Evolutionary conservation across 2,113 vertebrate genomes (phyloP), one percentile per base, ranked within the genome.

Genomic region (Sebastes schlegelii): DNA sequence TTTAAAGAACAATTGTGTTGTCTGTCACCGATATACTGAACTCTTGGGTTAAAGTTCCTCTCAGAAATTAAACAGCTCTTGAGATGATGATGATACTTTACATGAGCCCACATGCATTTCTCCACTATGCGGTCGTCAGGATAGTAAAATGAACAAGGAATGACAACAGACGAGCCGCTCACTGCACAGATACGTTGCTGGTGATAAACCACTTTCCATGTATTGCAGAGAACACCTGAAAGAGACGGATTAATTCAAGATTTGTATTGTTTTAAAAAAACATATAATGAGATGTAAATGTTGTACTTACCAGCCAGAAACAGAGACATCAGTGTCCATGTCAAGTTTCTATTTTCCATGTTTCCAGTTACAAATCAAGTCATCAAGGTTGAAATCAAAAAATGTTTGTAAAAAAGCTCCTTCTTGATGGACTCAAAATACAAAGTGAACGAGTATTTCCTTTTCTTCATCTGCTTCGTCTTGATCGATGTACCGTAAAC

Each of bases 221-320:
- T 0, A 0, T 6, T 40, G 76, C 78, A 68, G 12, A 84, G 6
- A 72, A 16, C 72, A 49, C 55, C 85, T 92, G 70, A 84, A 92
- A 87, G 0, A 86, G 40, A 80, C 17, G 16, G 9, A 77, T 48
- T 52, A 6, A 65, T 42, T 8, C 6, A 65, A 49, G 4, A 70
- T 54, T 68, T 21, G 21, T 6, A 48, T 55, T 9, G 2, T 16
- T 61, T 43, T 6, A n/a, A 64, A 60, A 11, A 71, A 52, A 61
- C 6, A 48, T 48, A 21, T 11, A 52, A 68, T 51, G 3, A 75
- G 3, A 57, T 9, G 1, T 10, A 14, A 54, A 8, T 23, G 8
- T 58, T 40, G 21, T 46, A 67, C 75, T 83, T 63, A 93, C 89
- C 82, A 65, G 60, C 2, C n/a, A 90, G n/a, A 72, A 89, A 60